phyloP scores from a whole-genome alignment of 2,888 invertebrate species.

The Ypsolopha sequella region DNA sequence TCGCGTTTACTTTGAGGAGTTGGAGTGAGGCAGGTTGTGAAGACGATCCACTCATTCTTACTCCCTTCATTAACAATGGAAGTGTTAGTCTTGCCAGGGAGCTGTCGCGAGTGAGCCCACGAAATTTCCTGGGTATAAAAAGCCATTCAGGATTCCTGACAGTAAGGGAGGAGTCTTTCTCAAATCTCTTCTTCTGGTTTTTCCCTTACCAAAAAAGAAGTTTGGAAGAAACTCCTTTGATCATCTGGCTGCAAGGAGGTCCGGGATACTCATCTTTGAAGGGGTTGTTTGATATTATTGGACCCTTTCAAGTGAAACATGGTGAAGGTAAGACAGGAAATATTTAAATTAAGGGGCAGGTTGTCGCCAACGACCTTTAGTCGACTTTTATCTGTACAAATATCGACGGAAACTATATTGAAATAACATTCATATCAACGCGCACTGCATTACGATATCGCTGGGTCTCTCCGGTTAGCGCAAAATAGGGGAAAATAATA shows the following conservation, averaged over 20 bases:
- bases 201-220: constrained; percentile 62
- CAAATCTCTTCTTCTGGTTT: constrained; percentile 86
- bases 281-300: constrained; percentile 7
- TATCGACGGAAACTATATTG: too few species aligned
- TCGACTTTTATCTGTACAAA: too few species aligned
- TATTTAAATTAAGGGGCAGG: too few species aligned
- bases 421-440: too few species aligned
- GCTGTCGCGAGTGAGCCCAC: constrained; percentile 19
- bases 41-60: constrained; percentile 12
- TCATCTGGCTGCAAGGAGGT: constrained; percentile 84
- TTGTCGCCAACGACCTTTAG: too few species aligned
- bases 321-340: constrained; percentile 17
- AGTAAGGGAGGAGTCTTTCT: constrained; percentile 75
- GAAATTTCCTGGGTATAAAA: constrained; percentile 23
- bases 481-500: too few species aligned
- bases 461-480: too few species aligned
- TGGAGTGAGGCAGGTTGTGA: not conserved
- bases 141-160: constrained; percentile 67
- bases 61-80: constrained; percentile 18
- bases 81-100: constrained; percentile 14
- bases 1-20: too few species aligned
- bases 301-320: constrained; percentile 14
- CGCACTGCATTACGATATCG: too few species aligned
- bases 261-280: constrained; percentile 72
- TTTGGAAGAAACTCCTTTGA: constrained; percentile 53